phyloP scores from a whole-genome alignment of 2,888 invertebrate genomes.

The Scaptomyza cyrtandrae region DNA sequence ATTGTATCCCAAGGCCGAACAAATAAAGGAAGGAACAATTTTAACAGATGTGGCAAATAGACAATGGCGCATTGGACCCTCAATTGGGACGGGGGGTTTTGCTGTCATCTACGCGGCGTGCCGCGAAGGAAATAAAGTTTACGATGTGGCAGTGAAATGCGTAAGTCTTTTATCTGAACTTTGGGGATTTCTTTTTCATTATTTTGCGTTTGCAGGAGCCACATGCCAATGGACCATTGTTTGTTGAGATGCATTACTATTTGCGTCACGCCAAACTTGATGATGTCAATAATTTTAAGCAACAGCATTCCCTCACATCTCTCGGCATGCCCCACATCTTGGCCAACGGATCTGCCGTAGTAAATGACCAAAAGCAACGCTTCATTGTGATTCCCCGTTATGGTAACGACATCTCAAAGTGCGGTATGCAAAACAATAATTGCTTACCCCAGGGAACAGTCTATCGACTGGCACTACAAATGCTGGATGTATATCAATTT shows the following conservation, averaged over 20 bases:
- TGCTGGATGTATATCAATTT: background rate
- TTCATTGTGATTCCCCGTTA: conserved; percentile 3
- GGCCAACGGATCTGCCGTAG: background rate
- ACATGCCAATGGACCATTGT: background rate
- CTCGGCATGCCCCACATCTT: background rate
- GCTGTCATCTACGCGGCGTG: conserved; percentile 95
- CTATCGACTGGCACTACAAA: background rate
- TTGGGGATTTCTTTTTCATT: background rate
- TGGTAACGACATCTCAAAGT: background rate
- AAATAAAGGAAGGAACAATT: conserved; percentile 87
- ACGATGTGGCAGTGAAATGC: conserved; percentile 92
- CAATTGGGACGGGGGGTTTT: conserved; percentile 96
- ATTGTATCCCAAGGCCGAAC: conserved; percentile 59
- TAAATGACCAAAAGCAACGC: background rate
- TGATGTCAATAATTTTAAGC: background rate
- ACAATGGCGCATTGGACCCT: conserved; percentile 94
- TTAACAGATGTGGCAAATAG: conserved; percentile 91
- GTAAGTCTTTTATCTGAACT: background rate
- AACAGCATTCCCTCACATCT: background rate
- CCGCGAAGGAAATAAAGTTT: conserved; percentile 72
- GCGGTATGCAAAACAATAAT: background rate
- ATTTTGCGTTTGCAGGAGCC: background rate
- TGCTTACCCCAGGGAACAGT: background rate
- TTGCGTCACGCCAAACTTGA: background rate
- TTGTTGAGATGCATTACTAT: background rate